Percentiles rank a stretch among this genome's conserved stretches.
phyloP scores from a whole-genome alignment of 2,797 vertebrate genomes.

The Amblyraja radiata region DNA sequence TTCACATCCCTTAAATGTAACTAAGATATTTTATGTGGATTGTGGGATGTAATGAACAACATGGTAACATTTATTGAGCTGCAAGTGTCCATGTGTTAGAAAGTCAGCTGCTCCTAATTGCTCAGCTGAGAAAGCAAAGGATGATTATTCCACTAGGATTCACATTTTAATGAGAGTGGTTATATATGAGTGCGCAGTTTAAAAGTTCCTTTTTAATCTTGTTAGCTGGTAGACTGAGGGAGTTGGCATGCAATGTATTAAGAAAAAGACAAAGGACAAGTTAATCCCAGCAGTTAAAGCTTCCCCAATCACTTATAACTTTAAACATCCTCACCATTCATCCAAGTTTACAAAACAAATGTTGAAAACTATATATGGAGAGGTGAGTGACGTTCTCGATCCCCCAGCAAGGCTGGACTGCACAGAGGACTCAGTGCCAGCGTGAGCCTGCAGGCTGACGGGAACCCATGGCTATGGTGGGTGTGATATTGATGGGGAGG shows the following conservation, averaged over 20 bases:
- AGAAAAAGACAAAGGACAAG: neutral
- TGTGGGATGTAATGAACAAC: neutral
- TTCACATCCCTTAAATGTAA: neutral
- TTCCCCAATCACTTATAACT: neutral
- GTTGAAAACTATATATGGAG: neutral
- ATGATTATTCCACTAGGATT: slow-evolving; percentile 15
- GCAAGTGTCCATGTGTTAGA: neutral
- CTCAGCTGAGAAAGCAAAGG: slow-evolving; percentile 23
- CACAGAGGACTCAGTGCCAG: too few relatives aligned
- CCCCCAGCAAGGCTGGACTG: too few relatives aligned
- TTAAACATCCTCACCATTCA: neutral
- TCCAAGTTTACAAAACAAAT: neutral
- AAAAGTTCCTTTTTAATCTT: slow-evolving; percentile 31
- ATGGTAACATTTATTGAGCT: neutral
- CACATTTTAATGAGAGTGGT: slow-evolving; percentile 22
- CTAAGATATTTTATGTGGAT: neutral
- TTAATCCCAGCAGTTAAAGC: neutral
- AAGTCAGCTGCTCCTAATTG: slow-evolving; percentile 1
- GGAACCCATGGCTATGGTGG: too few relatives aligned
- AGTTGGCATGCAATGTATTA: neutral
- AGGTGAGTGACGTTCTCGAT: neutral
- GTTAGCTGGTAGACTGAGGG: neutral
- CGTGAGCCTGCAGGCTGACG: too few relatives aligned
- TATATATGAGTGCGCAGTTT: neutral
- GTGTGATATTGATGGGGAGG: too few relatives aligned